Conservation (phyloP, 2,797 vertebrate genomes). For the Gallirallus australis region DNA sequence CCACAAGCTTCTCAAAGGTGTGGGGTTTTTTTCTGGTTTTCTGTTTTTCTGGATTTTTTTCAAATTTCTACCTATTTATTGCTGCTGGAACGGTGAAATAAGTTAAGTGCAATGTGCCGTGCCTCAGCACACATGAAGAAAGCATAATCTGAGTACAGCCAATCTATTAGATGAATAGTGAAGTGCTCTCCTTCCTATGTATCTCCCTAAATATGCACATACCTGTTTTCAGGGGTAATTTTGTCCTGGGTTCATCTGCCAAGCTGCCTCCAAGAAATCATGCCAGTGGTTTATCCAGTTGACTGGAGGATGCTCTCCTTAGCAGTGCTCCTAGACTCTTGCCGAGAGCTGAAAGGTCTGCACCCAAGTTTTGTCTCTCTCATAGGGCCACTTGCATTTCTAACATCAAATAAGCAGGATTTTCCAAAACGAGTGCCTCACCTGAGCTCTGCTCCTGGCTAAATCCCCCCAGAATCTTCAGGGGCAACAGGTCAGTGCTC, state of each 20-base stretch:
- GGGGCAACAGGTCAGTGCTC: not conserved
- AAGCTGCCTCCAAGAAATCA: not conserved
- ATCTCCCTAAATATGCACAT: not conserved
- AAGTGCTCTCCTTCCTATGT: not conserved
- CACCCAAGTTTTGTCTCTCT: not conserved
- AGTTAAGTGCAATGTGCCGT: not conserved
- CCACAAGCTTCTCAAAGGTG: not conserved
- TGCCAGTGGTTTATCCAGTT: accelerated
- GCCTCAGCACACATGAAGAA: not conserved
- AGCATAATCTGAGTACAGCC: not conserved
- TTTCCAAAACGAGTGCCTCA: not conserved
- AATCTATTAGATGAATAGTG: not conserved
- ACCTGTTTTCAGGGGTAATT: not conserved
- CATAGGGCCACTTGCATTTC: not conserved
- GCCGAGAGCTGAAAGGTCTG: not conserved
- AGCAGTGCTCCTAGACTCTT: not conserved
- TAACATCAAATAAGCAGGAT: not conserved
- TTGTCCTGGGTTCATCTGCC: not conserved
- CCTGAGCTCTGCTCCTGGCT: not conserved
- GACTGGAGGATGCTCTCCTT: not conserved
- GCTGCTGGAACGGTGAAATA: not conserved
- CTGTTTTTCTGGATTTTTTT: not conserved
- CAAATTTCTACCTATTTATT: not conserved
- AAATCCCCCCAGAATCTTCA: not conserved
- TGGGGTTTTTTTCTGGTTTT: not conserved